Evolutionary conservation across 2,113 vertebrate species (phyloP).

Genomic region (Neolamprologus hecqui): DNA sequence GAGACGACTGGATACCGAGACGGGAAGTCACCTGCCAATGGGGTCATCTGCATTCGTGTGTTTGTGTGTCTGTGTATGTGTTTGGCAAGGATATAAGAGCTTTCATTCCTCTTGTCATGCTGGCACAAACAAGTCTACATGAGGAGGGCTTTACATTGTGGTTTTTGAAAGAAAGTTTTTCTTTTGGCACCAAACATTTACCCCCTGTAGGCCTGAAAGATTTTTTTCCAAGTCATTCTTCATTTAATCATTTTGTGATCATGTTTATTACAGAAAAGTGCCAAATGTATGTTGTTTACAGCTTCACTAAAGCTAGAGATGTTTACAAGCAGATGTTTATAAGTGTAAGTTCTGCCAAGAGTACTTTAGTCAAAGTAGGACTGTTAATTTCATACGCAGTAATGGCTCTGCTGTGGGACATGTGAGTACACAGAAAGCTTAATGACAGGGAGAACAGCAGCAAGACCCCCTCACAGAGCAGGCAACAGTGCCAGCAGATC

Average conservation of each 20-base stretch:
- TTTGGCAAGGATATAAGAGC: conserved; percentile 25
- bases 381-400: not conserved
- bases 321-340: not conserved
- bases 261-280: not conserved
- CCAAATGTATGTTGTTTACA: not conserved
- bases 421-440: not conserved
- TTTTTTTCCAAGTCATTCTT: not conserved
- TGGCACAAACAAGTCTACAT: conserved; percentile 27
- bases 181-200: not conserved
- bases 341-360: not conserved
- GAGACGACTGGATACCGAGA: conserved; percentile 23
- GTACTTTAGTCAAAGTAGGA: not conserved
- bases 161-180: not conserved
- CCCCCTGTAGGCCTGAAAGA: not conserved
- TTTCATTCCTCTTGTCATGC: conserved; percentile 29
- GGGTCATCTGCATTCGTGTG: not conserved
- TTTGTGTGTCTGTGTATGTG: not conserved
- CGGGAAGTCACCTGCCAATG: conserved; percentile 37
- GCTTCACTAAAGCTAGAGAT: not conserved
- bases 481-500: not conserved
- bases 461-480: not conserved
- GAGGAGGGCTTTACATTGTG: conserved; percentile 1
- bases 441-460: not conserved
- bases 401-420: not conserved
- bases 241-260: not conserved